These are phyloP conservation scores for Eueides isabella DNA, from an alignment of 1,140 invertebrate genomes.

Conservation along the genomic window DNA sequence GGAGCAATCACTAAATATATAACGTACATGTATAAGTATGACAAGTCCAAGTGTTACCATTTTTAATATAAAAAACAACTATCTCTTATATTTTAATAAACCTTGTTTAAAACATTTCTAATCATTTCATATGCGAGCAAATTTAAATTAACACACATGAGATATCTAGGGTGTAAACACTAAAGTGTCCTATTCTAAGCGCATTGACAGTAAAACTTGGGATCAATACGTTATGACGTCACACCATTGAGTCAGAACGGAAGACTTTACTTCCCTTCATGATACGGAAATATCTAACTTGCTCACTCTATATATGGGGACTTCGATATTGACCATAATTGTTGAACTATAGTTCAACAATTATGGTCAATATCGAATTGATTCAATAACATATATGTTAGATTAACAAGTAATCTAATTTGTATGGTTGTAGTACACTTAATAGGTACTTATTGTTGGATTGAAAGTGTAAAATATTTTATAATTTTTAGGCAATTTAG, in stretches of 20 bases:
- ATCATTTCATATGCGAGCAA: background rate
- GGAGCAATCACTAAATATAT: constrained; percentile 65
- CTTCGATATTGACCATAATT: constrained; percentile 5
- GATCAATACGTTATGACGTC: constrained; percentile 75
- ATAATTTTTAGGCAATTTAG: no score
- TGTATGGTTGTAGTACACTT: background rate
- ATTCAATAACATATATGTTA: no score
- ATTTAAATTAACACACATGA: background rate
- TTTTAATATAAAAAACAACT: background rate
- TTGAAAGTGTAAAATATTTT: no score
- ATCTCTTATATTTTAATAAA: background rate
- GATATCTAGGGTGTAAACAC: background rate
- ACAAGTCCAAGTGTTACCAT: constrained; percentile 53
- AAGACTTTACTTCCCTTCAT: constrained; percentile 50
- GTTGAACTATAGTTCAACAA: background rate
- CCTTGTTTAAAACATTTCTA: background rate
- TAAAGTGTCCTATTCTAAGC: constrained; percentile 21
- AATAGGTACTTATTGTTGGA: no score
- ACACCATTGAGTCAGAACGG: constrained; percentile 62
- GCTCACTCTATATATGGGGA: constrained; percentile 32
- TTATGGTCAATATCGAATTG: no score
- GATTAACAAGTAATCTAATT: background rate
- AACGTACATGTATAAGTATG: constrained; percentile 34
- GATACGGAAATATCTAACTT: constrained; percentile 48
- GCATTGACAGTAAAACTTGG: constrained; percentile 51